Evolutionary conservation across 2,797 vertebrate genomes (phyloP).

Genomic region (Numenius phaeopus): DNA sequence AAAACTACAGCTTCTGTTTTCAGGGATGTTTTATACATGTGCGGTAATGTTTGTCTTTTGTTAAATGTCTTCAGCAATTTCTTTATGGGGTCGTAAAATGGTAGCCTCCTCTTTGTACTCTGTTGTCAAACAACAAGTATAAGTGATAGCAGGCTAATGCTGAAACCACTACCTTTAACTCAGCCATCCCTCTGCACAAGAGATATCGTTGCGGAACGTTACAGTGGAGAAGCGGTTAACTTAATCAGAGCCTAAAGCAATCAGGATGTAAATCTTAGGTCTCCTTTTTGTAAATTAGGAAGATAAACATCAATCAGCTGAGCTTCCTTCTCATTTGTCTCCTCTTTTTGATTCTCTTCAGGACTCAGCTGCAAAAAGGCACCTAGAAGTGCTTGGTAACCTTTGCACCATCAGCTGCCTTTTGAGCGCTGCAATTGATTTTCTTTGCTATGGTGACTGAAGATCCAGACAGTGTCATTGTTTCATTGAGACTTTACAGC

Average conservation of each 20-base stretch:
- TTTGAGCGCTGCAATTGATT: slow-evolving; percentile 62
- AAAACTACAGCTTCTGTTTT: slow-evolving; percentile 73
- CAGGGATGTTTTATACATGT: slow-evolving; percentile 72
- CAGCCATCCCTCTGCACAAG: background rate
- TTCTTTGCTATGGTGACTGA: slow-evolving; percentile 56
- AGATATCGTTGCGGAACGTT: background rate
- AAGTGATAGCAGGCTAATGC: slow-evolving; percentile 5
- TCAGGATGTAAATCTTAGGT: slow-evolving; percentile 41
- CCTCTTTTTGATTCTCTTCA: slow-evolving; percentile 46
- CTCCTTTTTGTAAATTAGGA: slow-evolving; percentile 43
- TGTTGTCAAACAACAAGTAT: background rate
- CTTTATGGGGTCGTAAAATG: slow-evolving; percentile 67
- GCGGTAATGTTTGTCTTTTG: slow-evolving; percentile 72
- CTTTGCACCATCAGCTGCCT: slow-evolving; percentile 57
- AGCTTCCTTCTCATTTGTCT: slow-evolving; percentile 27
- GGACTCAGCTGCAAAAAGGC: slow-evolving; percentile 30
- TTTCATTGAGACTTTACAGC: slow-evolving; percentile 36
- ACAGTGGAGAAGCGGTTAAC: slow-evolving; percentile 12
- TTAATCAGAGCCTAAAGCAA: slow-evolving; percentile 36
- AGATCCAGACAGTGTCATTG: slow-evolving; percentile 54
- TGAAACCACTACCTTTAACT: background rate
- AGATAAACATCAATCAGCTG: slow-evolving; percentile 45
- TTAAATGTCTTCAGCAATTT: slow-evolving; percentile 72
- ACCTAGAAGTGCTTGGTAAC: slow-evolving; percentile 51
- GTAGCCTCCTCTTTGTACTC: slow-evolving; percentile 36